Evolutionary conservation across 2,113 vertebrate species (phyloP).

Genomic region (Semicossyphus pulcher): DNA sequence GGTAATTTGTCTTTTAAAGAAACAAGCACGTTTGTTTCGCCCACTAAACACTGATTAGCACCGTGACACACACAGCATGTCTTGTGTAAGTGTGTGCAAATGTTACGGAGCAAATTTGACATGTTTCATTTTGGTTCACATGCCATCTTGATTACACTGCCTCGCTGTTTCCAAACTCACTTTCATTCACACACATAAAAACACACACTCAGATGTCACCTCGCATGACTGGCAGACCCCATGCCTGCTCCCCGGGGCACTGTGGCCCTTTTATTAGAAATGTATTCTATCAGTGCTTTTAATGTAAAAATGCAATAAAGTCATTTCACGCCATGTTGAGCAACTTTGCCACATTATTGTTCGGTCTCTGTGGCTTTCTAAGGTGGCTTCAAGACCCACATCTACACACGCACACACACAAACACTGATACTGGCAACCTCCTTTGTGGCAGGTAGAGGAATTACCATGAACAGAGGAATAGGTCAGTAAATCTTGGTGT

Average conservation of each 20-base stretch:
- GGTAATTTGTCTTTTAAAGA: slow-evolving; percentile 13
- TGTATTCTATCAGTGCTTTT: slow-evolving; percentile 83
- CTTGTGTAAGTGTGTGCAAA: neutral
- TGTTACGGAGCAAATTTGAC: slow-evolving; percentile 36
- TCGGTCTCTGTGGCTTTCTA: slow-evolving; percentile 74
- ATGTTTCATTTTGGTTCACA: slow-evolving; percentile 65
- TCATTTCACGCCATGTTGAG: slow-evolving; percentile 86
- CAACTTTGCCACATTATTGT: slow-evolving; percentile 83
- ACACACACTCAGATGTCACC: slow-evolving; percentile 51
- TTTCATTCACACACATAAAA: slow-evolving; percentile 8
- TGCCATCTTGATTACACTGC: slow-evolving; percentile 66
- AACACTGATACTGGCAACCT: slow-evolving; percentile 38
- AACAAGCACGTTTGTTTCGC: slow-evolving; percentile 19
- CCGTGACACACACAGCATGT: slow-evolving; percentile 1
- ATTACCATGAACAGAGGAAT: slow-evolving; percentile 60
- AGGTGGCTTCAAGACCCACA: slow-evolving; percentile 42
- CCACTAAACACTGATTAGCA: slow-evolving; percentile 39
- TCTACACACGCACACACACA: slow-evolving; percentile 15
- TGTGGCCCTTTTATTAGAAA: slow-evolving; percentile 80
- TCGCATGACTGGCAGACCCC: slow-evolving; percentile 74
- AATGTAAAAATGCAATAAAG: slow-evolving; percentile 86
- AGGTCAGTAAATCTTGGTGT: slow-evolving; percentile 48
- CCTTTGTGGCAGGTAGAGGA: slow-evolving; percentile 49
- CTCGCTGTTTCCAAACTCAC: slow-evolving; percentile 23
- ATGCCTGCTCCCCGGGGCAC: slow-evolving; percentile 75